A percentile compares a stretch with the other conserved stretches of the same genome.
Conservation (phyloP, 2,113 vertebrate species). For the Typhlomys cinereus region DNA sequence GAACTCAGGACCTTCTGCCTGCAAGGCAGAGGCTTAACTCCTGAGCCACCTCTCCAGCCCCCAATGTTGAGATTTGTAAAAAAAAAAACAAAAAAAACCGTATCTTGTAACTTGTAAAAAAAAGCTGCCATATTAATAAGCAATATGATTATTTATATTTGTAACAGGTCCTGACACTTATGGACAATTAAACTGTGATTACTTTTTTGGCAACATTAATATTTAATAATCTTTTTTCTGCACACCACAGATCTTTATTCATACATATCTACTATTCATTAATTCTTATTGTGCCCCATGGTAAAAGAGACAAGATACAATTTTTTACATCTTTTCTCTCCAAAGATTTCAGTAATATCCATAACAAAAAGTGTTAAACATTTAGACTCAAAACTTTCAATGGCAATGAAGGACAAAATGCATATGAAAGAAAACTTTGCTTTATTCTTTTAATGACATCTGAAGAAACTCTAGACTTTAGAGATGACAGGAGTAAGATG, state of each 20-base stretch:
- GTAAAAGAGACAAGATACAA: neutral
- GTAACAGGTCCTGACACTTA: neutral
- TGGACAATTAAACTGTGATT: neutral
- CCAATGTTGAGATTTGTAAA: too few species aligned
- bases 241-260: too few species aligned
- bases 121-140: neutral
- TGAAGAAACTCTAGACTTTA: slow-evolving; percentile 47
- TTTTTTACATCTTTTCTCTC: neutral
- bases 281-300: neutral
- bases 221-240: neutral
- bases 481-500: slow-evolving; percentile 52
- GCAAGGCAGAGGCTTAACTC: too few species aligned
- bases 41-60: too few species aligned
- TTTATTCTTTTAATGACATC: slow-evolving; percentile 8
- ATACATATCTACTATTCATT: too few species aligned
- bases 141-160: neutral
- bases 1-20: too few species aligned
- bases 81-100: too few species aligned
- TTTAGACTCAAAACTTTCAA: neutral
- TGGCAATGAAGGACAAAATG: slow-evolving; percentile 34
- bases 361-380: neutral
- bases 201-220: neutral
- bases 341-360: neutral
- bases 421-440: slow-evolving; percentile 2
- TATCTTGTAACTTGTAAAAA: neutral